Percentiles rank a stretch among this genome's conserved stretches.
Conservation (phyloP, 2,888 invertebrate genomes). For the Tillus elongatus region DNA sequence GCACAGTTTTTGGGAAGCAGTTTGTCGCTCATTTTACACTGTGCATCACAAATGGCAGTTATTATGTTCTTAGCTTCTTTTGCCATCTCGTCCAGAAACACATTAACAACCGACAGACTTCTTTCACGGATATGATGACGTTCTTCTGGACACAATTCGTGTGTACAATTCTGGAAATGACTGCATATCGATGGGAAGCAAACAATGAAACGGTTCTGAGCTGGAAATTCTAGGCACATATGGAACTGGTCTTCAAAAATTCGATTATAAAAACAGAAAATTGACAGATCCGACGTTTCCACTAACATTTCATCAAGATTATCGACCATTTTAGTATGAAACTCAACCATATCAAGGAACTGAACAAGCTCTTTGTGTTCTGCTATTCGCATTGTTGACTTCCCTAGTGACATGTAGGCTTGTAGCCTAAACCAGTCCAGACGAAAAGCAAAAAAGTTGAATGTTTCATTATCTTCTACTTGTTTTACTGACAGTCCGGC, state of each 20-base stretch:
- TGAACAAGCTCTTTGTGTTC: constrained; percentile 83
- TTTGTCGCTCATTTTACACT: constrained; percentile 93
- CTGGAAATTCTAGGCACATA: constrained; percentile 97
- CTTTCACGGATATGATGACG: constrained; percentile 92
- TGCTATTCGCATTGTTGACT: constrained; percentile 66
- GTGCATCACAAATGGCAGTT: constrained; percentile 96
- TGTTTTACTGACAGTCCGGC: constrained; percentile 82
- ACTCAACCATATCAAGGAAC: constrained; percentile 89
- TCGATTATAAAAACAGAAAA: constrained; percentile 95
- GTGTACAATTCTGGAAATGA: constrained; percentile 96
- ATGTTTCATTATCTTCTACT: constrained; percentile 91
- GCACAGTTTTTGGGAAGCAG: constrained; percentile 93
- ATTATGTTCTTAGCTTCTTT: constrained; percentile 98
- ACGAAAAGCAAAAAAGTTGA: constrained; percentile 91
- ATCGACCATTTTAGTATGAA: constrained; percentile 97
- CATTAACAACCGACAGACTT: constrained; percentile 91
- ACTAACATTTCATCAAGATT: constrained; percentile 92
- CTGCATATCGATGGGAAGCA: constrained; percentile 97
- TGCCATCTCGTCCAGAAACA: constrained; percentile 97
- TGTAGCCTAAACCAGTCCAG: constrained; percentile 94
- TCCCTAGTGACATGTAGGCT: constrained; percentile 81
- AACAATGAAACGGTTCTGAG: constrained; percentile 95
- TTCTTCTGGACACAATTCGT: constrained; percentile 97
- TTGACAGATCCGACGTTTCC: constrained; percentile 93
- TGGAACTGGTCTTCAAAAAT: constrained; percentile 98